These are phyloP conservation scores for Atethmia centrago DNA, from an alignment of 2,888 invertebrate genomes.

Conservation along the genomic window DNA sequence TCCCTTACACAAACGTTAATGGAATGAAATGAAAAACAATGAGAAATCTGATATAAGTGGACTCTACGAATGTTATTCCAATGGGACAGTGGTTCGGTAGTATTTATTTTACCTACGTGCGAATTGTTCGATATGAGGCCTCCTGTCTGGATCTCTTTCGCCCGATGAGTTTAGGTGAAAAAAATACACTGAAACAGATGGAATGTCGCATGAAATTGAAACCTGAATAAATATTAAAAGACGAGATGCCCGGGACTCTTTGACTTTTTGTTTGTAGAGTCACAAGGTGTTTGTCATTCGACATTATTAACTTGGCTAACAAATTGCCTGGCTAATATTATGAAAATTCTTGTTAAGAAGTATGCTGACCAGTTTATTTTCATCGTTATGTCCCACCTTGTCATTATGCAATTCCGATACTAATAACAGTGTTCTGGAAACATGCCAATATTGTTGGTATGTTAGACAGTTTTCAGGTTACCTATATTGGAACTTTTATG, in stretches of 20 bases:
- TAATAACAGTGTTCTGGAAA: constrained; percentile 17
- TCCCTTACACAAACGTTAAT: constrained; percentile 83
- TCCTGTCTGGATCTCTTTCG: constrained; percentile 67
- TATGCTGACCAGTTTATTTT: neutral
- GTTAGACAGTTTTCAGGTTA: constrained; percentile 24
- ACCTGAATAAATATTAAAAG: constrained; percentile 73
- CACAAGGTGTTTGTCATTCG: constrained; percentile 28
- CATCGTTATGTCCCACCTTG: too few relatives aligned
- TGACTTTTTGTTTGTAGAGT: constrained; percentile 54
- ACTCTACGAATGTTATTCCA: constrained; percentile 85
- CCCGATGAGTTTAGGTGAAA: constrained; percentile 70
- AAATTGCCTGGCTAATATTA: constrained; percentile 5
- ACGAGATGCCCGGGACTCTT: constrained; percentile 47
- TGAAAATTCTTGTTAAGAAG: neutral
- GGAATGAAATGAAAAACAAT: constrained; percentile 86
- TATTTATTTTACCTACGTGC: constrained; percentile 83
- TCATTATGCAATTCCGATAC: constrained; percentile 9
- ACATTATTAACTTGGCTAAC: constrained; percentile 22
- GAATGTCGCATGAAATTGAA: constrained; percentile 63
- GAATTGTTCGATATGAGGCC: constrained; percentile 74
- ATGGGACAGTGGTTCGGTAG: constrained; percentile 69
- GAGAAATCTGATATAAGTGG: constrained; percentile 88
- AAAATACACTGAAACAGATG: constrained; percentile 72
- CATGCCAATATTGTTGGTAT: constrained; percentile 28
- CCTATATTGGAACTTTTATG: constrained; percentile 29